These are phyloP conservation scores for Neoscelio sp. DNA, from an alignment of 2,888 invertebrate genomes.

Conservation along the genomic window DNA sequence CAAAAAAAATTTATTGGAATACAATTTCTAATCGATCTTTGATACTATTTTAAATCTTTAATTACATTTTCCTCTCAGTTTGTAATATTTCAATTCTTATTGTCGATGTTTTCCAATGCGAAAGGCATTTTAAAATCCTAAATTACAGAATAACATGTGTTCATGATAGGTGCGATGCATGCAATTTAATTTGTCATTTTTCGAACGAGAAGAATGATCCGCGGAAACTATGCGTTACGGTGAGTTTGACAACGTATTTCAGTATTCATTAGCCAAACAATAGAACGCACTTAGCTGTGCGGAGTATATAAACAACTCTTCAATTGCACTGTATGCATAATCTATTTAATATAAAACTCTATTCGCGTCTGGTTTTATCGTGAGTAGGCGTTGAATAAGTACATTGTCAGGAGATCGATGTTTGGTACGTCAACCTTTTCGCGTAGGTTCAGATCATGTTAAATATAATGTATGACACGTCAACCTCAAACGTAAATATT, in stretches of 20 bases:
- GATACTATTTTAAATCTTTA: no score
- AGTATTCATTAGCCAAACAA: constrained; percentile 66
- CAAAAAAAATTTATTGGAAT: no score
- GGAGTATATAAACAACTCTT: constrained; percentile 65
- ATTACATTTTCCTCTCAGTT: no score
- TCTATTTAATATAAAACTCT: constrained; percentile 64
- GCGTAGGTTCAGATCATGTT: constrained; percentile 59
- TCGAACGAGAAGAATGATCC: constrained; percentile 56
- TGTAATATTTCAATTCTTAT: no score
- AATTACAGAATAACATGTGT: constrained; percentile 43
- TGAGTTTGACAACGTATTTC: constrained; percentile 66
- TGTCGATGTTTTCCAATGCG: no score
- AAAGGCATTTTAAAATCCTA: no score
- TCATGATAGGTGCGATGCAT: constrained; percentile 38
- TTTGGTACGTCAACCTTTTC: constrained; percentile 65
- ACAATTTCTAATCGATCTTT: no score
- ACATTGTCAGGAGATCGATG: constrained; percentile 67
- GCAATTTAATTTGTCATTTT: constrained; percentile 62
- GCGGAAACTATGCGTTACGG: constrained; percentile 59
- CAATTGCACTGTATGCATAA: constrained; percentile 67
- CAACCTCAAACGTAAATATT: constrained; percentile 40
- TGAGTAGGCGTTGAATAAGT: constrained; percentile 68
- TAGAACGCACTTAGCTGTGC: constrained; percentile 64
- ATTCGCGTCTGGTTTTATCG: constrained; percentile 65
- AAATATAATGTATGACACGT: constrained; percentile 58